phyloP scores from a whole-genome alignment of 2,888 invertebrate genomes.

The Leptopilina drosophilae region DNA sequence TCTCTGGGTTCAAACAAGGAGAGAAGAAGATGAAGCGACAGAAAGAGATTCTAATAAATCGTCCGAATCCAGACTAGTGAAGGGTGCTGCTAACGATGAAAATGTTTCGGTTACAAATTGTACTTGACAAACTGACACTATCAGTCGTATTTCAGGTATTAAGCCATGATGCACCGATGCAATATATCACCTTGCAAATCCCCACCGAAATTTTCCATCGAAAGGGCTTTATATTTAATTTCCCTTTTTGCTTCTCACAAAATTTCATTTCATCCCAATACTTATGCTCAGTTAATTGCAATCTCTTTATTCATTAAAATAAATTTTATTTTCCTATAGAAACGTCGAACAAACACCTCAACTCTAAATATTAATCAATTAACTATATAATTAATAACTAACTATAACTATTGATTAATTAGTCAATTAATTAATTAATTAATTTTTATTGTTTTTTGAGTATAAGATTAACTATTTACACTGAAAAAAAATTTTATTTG shows the following conservation, averaged over 20 bases:
- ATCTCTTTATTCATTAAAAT: neutral
- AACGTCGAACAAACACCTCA: too few species aligned
- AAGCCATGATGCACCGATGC: conserved; percentile 16
- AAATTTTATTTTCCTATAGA: too few species aligned
- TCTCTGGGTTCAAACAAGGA: neutral
- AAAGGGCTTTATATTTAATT: neutral
- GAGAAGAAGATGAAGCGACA: neutral
- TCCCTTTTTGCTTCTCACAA: neutral
- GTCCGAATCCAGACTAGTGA: neutral
- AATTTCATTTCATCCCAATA: neutral
- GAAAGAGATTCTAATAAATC: conserved; percentile 50
- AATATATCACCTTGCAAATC: conserved; percentile 21
- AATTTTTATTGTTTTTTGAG: too few species aligned
- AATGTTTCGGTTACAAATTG: conserved; percentile 54
- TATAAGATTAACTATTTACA: too few species aligned
- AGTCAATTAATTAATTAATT: too few species aligned
- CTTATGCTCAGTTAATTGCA: neutral
- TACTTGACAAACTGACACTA: conserved; percentile 43
- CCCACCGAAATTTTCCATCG: neutral
- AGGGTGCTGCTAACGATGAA: conserved; percentile 48
- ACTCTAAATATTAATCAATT: too few species aligned
- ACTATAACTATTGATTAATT: too few species aligned
- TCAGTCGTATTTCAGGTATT: conserved; percentile 32
- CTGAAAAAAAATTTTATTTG: too few species aligned
- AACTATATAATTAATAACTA: too few species aligned